Percentiles rank a stretch among this genome's conserved stretches.
These are phyloP conservation scores for Cataglyphis cursor DNA, from an alignment of 2,888 invertebrate species.

Conservation along the genomic window DNA sequence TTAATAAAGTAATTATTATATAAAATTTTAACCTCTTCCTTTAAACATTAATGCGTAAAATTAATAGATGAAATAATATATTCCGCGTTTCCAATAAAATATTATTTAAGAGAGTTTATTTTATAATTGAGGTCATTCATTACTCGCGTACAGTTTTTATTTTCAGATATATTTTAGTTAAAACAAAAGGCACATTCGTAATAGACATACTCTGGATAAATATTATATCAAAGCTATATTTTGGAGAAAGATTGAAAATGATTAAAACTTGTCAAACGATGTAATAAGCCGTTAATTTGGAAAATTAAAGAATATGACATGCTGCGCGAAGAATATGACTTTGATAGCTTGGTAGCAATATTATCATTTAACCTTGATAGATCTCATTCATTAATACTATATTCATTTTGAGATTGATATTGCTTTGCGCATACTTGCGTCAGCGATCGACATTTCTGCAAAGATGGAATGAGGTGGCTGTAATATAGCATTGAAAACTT, in stretches of 20 bases:
- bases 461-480: constrained; percentile 24
- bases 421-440: background rate
- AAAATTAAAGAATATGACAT: constrained; percentile 3
- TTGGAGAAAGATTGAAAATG: background rate
- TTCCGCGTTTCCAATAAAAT: constrained; percentile 16
- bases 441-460: constrained; percentile 7
- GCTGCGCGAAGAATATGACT: background rate
- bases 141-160: constrained; percentile 18
- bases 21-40: constrained; percentile 29
- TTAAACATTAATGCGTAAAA: constrained; percentile 26
- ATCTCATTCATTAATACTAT: background rate
- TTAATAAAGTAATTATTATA: constrained; percentile 38
- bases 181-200: background rate
- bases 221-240: background rate
- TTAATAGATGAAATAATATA: constrained; percentile 20
- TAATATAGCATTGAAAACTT: constrained; percentile 53
- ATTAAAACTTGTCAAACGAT: background rate
- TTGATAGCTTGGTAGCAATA: constrained; percentile 4
- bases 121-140: background rate
- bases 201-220: background rate
- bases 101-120: constrained; percentile 30
- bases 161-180: background rate
- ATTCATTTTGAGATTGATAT: constrained; percentile 34
- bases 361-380: background rate
- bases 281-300: constrained; percentile 18